phyloP scores from a whole-genome alignment of 1,140 invertebrate genomes.

The Psix sp. region DNA sequence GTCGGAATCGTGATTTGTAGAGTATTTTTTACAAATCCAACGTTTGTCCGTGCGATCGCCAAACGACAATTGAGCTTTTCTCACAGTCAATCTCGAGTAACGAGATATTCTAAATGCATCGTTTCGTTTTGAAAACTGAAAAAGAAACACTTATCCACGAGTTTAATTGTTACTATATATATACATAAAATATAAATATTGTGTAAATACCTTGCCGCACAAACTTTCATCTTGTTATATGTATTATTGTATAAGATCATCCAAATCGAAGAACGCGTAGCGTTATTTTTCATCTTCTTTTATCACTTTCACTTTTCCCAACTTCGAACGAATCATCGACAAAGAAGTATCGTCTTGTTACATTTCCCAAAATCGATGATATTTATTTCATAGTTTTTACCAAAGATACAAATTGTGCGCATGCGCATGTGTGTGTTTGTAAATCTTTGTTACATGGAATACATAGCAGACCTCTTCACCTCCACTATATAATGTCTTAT shows the following conservation, averaged over 20 bases:
- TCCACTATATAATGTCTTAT: too few relatives aligned
- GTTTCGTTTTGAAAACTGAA: constrained; percentile 11
- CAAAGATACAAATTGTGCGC: constrained; percentile 74
- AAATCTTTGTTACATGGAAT: constrained; percentile 38
- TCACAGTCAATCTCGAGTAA: constrained; percentile 6
- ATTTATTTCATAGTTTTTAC: constrained; percentile 77
- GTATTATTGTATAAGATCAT: constrained; percentile 49
- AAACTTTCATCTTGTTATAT: constrained; percentile 25
- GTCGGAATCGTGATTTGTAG: constrained; percentile 24
- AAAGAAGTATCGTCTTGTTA: constrained; percentile 20
- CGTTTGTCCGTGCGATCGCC: constrained; percentile 22
- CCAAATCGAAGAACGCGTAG: constrained; percentile 20
- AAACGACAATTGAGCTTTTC: constrained; percentile 27
- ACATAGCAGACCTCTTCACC: constrained; percentile 56
- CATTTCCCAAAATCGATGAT: constrained; percentile 42
- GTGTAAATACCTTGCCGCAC: constrained; percentile 56
- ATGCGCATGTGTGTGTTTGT: constrained; percentile 44
- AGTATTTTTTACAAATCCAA: constrained; percentile 21
- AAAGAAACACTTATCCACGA: constrained; percentile 17
- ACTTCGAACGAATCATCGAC: constrained; percentile 18
- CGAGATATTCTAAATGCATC: constrained; percentile 3
- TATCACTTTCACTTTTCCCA: constrained; percentile 10
- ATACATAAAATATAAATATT: constrained; percentile 49
- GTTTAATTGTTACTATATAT: constrained; percentile 51
- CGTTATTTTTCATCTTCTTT: constrained; percentile 22